A percentile compares a stretch with the other conserved stretches of the same genome.
Conservation (phyloP, 2,797 vertebrate genomes). For the Neopelma chrysocephalum region DNA sequence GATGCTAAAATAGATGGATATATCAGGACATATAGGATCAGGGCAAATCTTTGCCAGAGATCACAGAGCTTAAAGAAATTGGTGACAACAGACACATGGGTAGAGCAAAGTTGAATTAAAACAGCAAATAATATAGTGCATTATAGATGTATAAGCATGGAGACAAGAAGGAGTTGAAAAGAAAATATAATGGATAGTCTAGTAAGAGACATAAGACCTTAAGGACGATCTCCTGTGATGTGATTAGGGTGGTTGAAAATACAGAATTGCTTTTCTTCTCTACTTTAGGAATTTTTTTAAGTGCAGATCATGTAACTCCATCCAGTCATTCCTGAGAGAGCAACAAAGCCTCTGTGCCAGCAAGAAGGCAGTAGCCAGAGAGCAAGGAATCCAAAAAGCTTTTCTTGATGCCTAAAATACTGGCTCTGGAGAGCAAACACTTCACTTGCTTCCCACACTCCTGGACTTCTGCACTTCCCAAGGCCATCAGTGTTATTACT, state of each 20-base stretch:
- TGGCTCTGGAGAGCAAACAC: background rate
- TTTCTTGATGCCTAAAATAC: background rate
- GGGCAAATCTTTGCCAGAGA: background rate
- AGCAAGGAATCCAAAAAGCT: background rate
- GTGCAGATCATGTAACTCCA: background rate
- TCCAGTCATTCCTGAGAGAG: background rate
- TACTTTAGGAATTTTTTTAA: background rate
- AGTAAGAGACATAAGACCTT: background rate
- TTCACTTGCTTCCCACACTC: background rate
- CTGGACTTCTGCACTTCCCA: background rate
- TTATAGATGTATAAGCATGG: background rate
- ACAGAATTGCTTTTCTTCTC: background rate
- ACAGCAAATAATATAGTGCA: background rate
- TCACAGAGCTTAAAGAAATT: background rate
- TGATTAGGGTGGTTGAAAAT: background rate
- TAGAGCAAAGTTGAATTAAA: background rate
- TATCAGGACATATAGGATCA: background rate
- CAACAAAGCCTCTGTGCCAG: background rate
- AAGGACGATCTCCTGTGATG: background rate
- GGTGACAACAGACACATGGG: background rate
- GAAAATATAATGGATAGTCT: background rate
- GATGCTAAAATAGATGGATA: background rate
- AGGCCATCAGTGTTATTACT: accelerated
- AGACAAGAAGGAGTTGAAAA: background rate
- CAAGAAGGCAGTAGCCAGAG: background rate